Percentiles rank a stretch among this genome's conserved stretches.
phyloP scores from a whole-genome alignment of 2,888 invertebrate genomes.

The Chymomyza caudatula region DNA sequence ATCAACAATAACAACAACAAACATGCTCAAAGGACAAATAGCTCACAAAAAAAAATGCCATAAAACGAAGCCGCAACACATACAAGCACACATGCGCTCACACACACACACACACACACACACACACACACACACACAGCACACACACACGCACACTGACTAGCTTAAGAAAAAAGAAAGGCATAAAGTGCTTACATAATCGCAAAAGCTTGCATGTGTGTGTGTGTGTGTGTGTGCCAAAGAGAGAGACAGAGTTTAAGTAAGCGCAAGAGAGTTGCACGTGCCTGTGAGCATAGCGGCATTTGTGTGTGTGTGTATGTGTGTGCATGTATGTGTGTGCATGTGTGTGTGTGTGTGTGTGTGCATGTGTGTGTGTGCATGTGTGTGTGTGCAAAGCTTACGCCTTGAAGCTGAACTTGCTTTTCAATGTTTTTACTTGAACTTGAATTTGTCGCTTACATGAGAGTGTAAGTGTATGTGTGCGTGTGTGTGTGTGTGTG shows the following conservation, averaged over 20 bases:
- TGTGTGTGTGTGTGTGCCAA: slow-evolving; percentile 27
- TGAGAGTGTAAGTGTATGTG: no score
- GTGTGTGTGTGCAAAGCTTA: slow-evolving; percentile 20
- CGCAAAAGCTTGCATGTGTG: slow-evolving; percentile 35
- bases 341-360: slow-evolving; percentile 12
- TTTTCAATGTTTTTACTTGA: slow-evolving; percentile 69
- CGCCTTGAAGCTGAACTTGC: slow-evolving; percentile 68
- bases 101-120: background rate
- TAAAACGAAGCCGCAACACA: no score
- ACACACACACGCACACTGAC: slow-evolving; percentile 9
- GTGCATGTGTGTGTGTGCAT: background rate
- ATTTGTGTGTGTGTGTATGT: background rate
- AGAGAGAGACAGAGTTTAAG: slow-evolving; percentile 2
- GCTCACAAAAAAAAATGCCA: slow-evolving; percentile 24
- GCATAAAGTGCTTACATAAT: slow-evolving; percentile 59
- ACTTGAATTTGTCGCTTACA: slow-evolving; percentile 48
- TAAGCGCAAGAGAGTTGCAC: background rate
- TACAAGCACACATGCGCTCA: slow-evolving; percentile 7
- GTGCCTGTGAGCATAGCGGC: background rate
- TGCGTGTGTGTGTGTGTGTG: background rate
- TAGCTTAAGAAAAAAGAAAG: background rate
- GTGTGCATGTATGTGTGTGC: background rate
- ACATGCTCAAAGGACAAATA: slow-evolving; percentile 30
- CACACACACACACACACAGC: slow-evolving; percentile 11
- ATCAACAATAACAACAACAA: slow-evolving; percentile 15